phyloP scores from a whole-genome alignment of 2,113 vertebrate species.

The Vimba vimba region DNA sequence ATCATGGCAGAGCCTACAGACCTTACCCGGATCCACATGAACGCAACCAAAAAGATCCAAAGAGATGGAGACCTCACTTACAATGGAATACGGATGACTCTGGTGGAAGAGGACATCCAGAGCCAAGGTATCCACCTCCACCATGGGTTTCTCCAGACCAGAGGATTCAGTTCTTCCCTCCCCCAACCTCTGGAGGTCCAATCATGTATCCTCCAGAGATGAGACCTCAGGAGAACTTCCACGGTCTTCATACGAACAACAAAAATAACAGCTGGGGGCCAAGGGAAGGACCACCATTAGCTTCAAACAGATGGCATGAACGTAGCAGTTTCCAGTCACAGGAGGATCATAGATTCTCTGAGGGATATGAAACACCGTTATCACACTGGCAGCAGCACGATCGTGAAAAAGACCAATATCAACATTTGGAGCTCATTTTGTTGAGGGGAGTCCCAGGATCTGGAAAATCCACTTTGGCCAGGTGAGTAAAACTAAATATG shows the following conservation, averaged over 20 bases:
- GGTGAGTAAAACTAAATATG: slow-evolving; percentile 58
- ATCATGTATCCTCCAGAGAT: slow-evolving; percentile 34
- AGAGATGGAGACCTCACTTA: slow-evolving; percentile 46
- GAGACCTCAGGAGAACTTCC: slow-evolving; percentile 3
- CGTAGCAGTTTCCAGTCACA: neutral
- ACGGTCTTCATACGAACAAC: neutral
- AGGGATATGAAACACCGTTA: neutral
- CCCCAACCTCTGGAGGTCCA: slow-evolving; percentile 46
- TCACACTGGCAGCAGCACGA: slow-evolving; percentile 8
- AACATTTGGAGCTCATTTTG: slow-evolving; percentile 65
- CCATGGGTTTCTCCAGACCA: slow-evolving; percentile 17
- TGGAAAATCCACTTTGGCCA: slow-evolving; percentile 75
- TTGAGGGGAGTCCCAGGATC: slow-evolving; percentile 80
- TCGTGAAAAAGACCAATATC: slow-evolving; percentile 37
- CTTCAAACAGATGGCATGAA: slow-evolving; percentile 2
- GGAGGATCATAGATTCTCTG: neutral
- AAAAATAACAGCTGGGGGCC: neutral
- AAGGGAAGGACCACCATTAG: neutral
- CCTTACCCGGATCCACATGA: slow-evolving; percentile 12
- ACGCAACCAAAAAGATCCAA: slow-evolving; percentile 57
- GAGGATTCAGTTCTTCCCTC: slow-evolving; percentile 42
- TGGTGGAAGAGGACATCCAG: neutral
- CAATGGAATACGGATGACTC: neutral
- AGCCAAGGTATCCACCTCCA: slow-evolving; percentile 50
- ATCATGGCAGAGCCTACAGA: neutral